A percentile compares a stretch with the other conserved stretches of the same genome.
Evolutionary conservation across 2,113 vertebrate species (phyloP).

Genomic region (Lathamus discolor): DNA sequence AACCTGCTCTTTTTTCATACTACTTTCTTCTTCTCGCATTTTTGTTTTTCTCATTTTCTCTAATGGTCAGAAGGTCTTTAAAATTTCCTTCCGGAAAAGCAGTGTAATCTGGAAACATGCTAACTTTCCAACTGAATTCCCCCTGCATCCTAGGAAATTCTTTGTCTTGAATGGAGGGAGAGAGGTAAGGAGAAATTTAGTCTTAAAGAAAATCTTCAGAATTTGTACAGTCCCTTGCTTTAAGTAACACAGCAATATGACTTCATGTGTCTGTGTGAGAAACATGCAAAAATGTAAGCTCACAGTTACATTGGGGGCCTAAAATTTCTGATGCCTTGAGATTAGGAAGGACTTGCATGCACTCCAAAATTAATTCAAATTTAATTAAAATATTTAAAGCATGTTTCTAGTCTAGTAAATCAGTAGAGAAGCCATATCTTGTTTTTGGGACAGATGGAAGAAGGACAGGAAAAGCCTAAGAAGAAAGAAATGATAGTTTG

Average conservation of each 20-base stretch:
- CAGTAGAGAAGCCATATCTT: background rate
- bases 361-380: background rate
- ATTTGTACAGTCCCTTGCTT: background rate
- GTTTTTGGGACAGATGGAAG: background rate
- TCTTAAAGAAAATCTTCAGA: background rate
- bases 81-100: background rate
- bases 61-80: background rate
- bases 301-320: background rate
- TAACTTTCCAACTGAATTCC: background rate
- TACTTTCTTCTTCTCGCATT: background rate
- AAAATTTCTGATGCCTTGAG: background rate
- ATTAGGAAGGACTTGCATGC: background rate
- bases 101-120: background rate
- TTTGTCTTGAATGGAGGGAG: background rate
- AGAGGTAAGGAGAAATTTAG: background rate
- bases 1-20: background rate
- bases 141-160: background rate
- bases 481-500: background rate
- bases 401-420: background rate
- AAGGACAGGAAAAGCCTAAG: background rate
- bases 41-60: background rate
- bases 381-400: background rate
- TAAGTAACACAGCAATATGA: background rate
- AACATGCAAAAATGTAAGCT: background rate
- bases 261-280: background rate